Percentiles rank a stretch among this genome's conserved stretches.
These are phyloP conservation scores for Labeo rohita DNA, from an alignment of 2,113 vertebrate genomes.

Conservation along the genomic window DNA sequence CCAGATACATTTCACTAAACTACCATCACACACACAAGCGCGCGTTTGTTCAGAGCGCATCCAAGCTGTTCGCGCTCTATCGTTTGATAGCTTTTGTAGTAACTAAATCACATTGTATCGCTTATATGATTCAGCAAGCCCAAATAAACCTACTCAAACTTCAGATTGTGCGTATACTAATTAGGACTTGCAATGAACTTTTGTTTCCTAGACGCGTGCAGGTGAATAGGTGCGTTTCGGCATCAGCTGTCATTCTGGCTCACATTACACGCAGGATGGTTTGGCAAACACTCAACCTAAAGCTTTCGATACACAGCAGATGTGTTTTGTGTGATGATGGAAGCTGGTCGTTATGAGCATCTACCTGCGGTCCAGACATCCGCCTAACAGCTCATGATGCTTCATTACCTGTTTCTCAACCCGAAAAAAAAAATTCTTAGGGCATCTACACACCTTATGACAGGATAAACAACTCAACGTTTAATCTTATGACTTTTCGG, in stretches of 20 bases:
- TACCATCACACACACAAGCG: slow-evolving; percentile 58
- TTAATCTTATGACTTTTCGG: slow-evolving; percentile 25
- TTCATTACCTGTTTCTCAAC: background rate
- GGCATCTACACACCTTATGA: background rate
- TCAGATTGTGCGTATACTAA: background rate
- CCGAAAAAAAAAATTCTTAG: background rate
- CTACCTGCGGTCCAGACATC: background rate
- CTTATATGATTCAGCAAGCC: background rate
- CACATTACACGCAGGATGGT: slow-evolving; percentile 2
- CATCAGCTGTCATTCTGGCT: slow-evolving; percentile 35
- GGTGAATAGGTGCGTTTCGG: background rate
- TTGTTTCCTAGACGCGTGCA: background rate
- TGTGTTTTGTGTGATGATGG: background rate
- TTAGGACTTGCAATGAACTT: background rate
- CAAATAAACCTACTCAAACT: background rate
- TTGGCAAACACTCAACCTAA: background rate
- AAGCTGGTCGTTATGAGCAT: background rate
- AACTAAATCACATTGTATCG: background rate
- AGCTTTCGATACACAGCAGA: background rate
- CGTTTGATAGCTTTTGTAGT: background rate
- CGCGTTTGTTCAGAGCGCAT: slow-evolving; percentile 27
- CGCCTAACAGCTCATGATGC: background rate
- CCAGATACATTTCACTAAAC: slow-evolving; percentile 57
- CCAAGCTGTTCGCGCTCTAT: background rate
- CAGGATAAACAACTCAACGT: background rate